Evolutionary conservation across 2,113 vertebrate species (phyloP).

Genomic region (Mastomys natalensis): DNA sequence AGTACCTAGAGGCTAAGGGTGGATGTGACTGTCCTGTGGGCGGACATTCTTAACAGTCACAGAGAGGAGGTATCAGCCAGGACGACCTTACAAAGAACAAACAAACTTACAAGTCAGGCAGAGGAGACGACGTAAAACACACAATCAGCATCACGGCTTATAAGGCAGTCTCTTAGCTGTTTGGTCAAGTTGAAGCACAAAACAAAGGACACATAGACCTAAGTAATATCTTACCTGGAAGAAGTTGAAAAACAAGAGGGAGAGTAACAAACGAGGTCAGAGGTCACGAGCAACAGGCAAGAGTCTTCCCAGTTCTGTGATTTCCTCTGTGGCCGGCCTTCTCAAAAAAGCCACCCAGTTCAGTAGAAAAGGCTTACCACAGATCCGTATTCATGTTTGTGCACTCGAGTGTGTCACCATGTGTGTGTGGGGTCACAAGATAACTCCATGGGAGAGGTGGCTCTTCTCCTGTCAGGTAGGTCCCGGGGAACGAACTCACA

Average conservation of each 20-base stretch:
- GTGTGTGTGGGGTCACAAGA: not conserved
- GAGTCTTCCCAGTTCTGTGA: not conserved
- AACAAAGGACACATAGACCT: slow-evolving; percentile 75
- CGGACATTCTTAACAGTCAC: not conserved
- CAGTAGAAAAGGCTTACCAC: not conserved
- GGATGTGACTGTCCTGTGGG: not conserved
- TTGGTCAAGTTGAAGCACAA: slow-evolving; percentile 79
- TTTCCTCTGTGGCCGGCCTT: slow-evolving; percentile 12
- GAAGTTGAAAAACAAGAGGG: slow-evolving; percentile 26
- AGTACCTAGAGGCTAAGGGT: not conserved
- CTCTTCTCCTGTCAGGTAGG: not conserved
- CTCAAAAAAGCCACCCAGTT: not conserved
- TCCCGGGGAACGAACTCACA: not conserved
- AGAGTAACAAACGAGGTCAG: not conserved
- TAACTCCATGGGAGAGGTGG: not conserved
- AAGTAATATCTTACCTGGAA: slow-evolving; percentile 80
- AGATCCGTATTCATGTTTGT: not conserved
- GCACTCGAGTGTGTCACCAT: fast-evolving
- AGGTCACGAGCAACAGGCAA: not conserved
- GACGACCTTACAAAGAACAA: not conserved
- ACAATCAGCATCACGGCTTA: not conserved
- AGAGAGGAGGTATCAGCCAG: not conserved
- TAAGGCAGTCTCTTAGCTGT: slow-evolving; percentile 60
- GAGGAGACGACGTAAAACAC: not conserved
- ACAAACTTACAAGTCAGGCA: not conserved